These are phyloP conservation scores for Anthonomus grandis DNA, from an alignment of 1,140 invertebrate genomes.

Conservation along the genomic window DNA sequence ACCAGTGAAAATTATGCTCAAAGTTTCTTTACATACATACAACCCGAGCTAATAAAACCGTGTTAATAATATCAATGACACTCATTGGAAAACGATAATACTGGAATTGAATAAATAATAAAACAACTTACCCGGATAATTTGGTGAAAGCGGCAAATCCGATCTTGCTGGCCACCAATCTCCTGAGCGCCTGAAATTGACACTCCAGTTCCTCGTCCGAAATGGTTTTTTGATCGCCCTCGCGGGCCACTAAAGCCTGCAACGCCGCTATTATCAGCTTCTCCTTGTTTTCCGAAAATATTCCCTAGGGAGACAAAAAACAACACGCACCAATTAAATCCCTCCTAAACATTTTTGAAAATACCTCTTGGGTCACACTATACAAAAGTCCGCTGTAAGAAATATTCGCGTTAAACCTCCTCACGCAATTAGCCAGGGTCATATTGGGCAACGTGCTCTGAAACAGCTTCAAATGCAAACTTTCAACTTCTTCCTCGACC, in stretches of 20 bases:
- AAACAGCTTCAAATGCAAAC: constrained; percentile 77
- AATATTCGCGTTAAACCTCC: constrained; percentile 95
- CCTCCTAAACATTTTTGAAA: constrained; percentile 43
- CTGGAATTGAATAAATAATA: too few relatives aligned
- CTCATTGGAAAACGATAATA: too few relatives aligned
- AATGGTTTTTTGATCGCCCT: constrained; percentile 60
- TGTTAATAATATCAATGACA: too few relatives aligned
- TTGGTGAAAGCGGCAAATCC: constrained; percentile 96
- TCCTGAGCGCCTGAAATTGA: constrained; percentile 90
- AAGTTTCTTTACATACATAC: background rate
- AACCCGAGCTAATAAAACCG: background rate
- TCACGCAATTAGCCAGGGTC: constrained; percentile 66
- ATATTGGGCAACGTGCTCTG: constrained; percentile 61
- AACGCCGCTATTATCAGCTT: constrained; percentile 85
- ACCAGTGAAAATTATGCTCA: too few relatives aligned
- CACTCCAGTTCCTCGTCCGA: constrained; percentile 75
- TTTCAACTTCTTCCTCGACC: constrained; percentile 95
- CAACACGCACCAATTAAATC: background rate
- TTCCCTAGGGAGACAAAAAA: constrained; percentile 58
- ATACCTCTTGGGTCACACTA: constrained; percentile 93
- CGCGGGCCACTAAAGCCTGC: constrained; percentile 69
- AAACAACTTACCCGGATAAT: constrained; percentile 73
- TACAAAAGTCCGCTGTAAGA: constrained; percentile 96
- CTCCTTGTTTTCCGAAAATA: constrained; percentile 99
- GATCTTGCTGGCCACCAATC: constrained; percentile 94